Conservation (phyloP, 2,797 vertebrate species). For the Liparis tanakae region DNA sequence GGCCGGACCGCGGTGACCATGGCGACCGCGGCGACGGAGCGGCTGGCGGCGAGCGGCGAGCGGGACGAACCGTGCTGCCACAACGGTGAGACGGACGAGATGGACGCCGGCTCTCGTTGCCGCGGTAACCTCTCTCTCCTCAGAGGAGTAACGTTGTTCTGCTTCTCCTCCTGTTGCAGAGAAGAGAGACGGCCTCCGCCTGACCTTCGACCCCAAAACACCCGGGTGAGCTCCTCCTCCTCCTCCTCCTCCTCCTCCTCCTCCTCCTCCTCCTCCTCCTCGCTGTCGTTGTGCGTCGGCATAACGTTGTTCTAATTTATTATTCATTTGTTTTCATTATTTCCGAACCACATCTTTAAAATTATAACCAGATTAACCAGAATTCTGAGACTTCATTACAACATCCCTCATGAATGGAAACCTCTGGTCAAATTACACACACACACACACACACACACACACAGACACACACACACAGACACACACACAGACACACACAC, state of each 20-base stretch:
- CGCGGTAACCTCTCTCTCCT: too few relatives aligned
- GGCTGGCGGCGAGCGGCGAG: conserved; percentile 7
- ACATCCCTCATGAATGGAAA: conserved; percentile 30
- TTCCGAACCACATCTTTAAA: neutral
- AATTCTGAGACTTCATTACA: neutral
- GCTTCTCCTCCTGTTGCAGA: conserved; percentile 75
- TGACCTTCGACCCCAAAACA: conserved; percentile 83
- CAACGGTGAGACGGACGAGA: conserved; percentile 64
- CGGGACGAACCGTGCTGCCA: conserved; percentile 67
- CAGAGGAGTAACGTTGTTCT: too few relatives aligned
- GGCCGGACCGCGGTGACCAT: conserved; percentile 50
- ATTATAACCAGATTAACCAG: conserved; percentile 1
- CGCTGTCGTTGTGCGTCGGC: too few relatives aligned
- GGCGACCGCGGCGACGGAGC: conserved; percentile 39
- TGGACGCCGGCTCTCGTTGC: neutral
- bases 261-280: too few relatives aligned
- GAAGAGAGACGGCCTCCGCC: conserved; percentile 83
- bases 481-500: neutral
- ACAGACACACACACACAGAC: neutral
- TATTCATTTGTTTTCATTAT: too few relatives aligned
- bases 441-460: neutral
- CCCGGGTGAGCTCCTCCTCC: conserved; percentile 76
- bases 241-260: too few relatives aligned
- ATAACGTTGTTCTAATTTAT: too few relatives aligned
- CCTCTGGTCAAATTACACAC: conserved; percentile 38